phyloP scores from a whole-genome alignment of 2,113 vertebrate genomes.

The Lates calcarifer region DNA sequence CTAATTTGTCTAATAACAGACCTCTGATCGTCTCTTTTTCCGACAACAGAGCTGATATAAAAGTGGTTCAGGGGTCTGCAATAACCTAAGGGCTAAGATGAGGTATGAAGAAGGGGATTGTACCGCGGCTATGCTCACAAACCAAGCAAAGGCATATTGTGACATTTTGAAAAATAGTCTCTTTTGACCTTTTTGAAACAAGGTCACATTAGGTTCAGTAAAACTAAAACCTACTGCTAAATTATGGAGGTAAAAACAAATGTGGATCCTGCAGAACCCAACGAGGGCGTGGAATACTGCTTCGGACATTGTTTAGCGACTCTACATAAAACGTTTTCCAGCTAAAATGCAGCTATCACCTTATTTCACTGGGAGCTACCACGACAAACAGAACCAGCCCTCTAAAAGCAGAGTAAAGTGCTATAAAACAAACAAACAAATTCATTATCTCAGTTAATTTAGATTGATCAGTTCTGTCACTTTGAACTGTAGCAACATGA shows the following conservation, averaged over 20 bases:
- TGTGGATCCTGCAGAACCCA: conserved; percentile 24
- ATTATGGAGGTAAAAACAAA: conserved; percentile 28
- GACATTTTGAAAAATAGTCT: conserved; percentile 42
- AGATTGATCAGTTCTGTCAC: not conserved
- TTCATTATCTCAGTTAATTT: not conserved
- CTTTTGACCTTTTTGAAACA: not conserved
- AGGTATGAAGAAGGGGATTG: conserved; percentile 40
- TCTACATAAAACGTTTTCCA: conserved; percentile 39
- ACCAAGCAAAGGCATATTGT: conserved; percentile 52
- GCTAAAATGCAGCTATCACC: conserved; percentile 34
- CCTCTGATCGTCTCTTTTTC: not conserved
- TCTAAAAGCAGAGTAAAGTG: conserved; percentile 70
- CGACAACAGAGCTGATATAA: not conserved
- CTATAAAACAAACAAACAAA: conserved; percentile 50
- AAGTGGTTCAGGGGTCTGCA: not conserved
- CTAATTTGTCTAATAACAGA: conserved; percentile 61
- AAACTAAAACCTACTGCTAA: not conserved
- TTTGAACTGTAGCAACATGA: not conserved
- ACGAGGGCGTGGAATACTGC: conserved; percentile 57
- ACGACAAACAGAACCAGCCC: conserved; percentile 21
- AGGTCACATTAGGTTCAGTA: not conserved
- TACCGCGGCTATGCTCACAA: conserved; percentile 10
- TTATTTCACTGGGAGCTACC: conserved; percentile 6
- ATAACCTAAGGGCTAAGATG: not conserved
- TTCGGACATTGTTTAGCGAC: conserved; percentile 37